Evolutionary conservation across 2,797 vertebrate species (phyloP).

Genomic region (Urosaurus nigricauda): DNA sequence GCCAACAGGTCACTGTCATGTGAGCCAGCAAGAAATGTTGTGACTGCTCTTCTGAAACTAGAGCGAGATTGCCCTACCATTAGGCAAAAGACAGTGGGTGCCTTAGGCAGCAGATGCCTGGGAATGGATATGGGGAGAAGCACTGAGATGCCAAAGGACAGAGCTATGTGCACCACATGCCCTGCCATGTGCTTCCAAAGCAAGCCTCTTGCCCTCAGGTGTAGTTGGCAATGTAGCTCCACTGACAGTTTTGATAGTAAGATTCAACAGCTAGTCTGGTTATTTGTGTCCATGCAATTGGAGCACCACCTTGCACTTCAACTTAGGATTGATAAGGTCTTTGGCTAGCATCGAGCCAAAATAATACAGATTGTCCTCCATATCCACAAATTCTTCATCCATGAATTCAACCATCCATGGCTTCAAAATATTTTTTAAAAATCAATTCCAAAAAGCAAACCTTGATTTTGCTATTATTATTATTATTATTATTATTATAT

Average conservation of each 20-base stretch:
- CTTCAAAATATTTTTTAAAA: no score
- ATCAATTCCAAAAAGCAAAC: no score
- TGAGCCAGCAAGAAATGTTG: not conserved
- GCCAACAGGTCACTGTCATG: not conserved
- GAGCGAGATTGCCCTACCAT: not conserved
- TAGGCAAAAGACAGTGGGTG: not conserved
- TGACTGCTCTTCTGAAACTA: constrained; percentile 8
- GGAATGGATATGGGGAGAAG: not conserved
- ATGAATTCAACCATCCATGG: no score
- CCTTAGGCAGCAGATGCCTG: not conserved
- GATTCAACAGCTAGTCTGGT: not conserved
- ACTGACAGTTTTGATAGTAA: not conserved
- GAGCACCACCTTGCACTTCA: not conserved
- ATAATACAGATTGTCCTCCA: no score
- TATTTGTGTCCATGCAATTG: no score
- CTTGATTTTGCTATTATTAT: no score
- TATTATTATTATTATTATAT: no score
- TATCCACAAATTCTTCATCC: no score
- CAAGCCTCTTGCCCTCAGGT: not conserved
- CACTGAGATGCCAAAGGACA: not conserved
- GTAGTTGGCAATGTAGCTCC: not conserved
- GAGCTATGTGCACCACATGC: not conserved
- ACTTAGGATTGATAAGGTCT: not conserved
- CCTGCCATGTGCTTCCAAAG: no score
- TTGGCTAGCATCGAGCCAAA: not conserved